Percentiles rank a stretch among this genome's conserved stretches.
Evolutionary conservation across 2,888 invertebrate species (phyloP).

Genomic region (Linyphia triangularis): DNA sequence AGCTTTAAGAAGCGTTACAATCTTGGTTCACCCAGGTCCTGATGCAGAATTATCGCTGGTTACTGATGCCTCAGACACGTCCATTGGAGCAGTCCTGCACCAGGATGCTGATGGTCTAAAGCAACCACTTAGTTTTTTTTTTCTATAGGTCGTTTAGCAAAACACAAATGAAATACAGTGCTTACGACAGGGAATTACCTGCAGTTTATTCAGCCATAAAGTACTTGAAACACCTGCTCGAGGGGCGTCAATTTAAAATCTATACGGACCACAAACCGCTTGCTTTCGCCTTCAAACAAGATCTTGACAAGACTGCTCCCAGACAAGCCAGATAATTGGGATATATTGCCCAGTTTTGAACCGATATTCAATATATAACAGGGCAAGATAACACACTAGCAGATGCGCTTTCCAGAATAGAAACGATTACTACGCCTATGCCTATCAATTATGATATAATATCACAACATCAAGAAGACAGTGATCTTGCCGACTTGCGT

Average conservation of each 20-base stretch:
- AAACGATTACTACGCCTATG: too few species aligned
- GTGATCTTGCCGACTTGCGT: too few species aligned
- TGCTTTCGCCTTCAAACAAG: constrained; percentile 8
- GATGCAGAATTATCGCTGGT: background rate
- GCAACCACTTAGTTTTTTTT: background rate
- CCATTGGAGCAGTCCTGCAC: background rate
- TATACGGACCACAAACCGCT: constrained; percentile 17
- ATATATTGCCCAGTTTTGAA: constrained; percentile 8
- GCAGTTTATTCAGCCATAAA: background rate
- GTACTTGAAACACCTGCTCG: background rate
- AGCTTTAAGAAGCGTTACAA: background rate
- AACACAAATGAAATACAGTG: background rate
- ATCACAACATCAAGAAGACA: too few species aligned
- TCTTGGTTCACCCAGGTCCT: background rate
- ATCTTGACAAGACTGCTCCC: background rate
- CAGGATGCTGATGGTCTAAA: background rate
- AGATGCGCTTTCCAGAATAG: background rate
- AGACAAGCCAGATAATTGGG: background rate
- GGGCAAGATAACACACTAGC: constrained; percentile 7
- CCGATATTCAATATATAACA: background rate
- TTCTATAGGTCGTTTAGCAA: background rate
- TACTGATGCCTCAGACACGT: background rate
- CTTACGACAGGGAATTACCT: background rate
- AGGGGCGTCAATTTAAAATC: background rate
- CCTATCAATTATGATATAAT: too few species aligned